phyloP scores from a whole-genome alignment of 2,797 vertebrate genomes.

The Acipenser ruthenus region DNA sequence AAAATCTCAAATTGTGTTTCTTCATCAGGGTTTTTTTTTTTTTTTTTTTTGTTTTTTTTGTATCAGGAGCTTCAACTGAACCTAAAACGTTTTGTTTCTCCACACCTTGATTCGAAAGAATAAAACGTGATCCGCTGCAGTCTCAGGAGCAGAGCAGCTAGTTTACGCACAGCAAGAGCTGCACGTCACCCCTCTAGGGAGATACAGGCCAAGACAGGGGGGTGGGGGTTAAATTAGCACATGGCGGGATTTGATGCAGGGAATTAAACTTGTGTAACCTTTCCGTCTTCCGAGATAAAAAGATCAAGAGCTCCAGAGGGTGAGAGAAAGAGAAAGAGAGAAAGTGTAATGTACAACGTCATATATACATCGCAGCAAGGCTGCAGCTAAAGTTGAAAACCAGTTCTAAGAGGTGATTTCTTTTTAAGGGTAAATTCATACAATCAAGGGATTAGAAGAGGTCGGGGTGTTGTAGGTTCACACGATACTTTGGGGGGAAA shows the following conservation, averaged over 20 bases:
- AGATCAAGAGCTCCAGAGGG: slow-evolving; percentile 68
- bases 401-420: slow-evolving; percentile 99
- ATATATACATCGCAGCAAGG: slow-evolving; percentile 97
- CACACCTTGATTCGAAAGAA: slow-evolving; percentile 82
- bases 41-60: slow-evolving; percentile 27
- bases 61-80: slow-evolving; percentile 80
- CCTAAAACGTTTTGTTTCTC: slow-evolving; percentile 70
- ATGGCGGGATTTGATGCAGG: slow-evolving; percentile 52
- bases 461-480: slow-evolving; percentile 99
- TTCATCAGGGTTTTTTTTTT: slow-evolving; percentile 76
- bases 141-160: slow-evolving; percentile 65
- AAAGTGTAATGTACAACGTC: slow-evolving; percentile 99
- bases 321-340: slow-evolving; percentile 68
- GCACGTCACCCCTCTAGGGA: slow-evolving; percentile 59
- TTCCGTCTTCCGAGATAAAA: slow-evolving; percentile 58
- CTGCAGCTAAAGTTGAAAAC: slow-evolving; percentile 97
- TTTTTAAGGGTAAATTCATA: slow-evolving; percentile 92
- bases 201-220: slow-evolving; percentile 47
- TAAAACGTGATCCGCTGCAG: slow-evolving; percentile 77
- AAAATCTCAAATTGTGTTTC: slow-evolving; percentile 97
- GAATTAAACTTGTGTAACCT: slow-evolving; percentile 67
- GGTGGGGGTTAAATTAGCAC: slow-evolving; percentile 41
- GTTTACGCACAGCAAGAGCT: slow-evolving; percentile 69
- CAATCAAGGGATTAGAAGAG: slow-evolving; percentile 99
- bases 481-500: slow-evolving; percentile 98